These are phyloP conservation scores for Babyrousa celebensis DNA, from an alignment of 2,797 vertebrate species.

Conservation along the genomic window DNA sequence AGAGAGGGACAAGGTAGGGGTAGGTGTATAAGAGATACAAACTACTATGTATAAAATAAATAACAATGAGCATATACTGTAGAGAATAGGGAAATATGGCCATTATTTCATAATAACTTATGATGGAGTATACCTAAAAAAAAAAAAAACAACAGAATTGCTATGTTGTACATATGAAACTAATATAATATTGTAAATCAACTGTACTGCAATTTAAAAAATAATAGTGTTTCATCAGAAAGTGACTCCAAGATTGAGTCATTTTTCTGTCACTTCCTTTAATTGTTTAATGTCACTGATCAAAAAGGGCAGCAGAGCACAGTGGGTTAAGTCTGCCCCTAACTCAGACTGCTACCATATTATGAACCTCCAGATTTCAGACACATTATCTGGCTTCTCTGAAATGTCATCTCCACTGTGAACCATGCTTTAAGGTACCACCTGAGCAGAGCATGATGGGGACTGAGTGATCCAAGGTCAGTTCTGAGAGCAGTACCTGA, in stretches of 20 bases:
- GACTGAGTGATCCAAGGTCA: not conserved
- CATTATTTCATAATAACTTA: not conserved
- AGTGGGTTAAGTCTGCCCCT: not conserved
- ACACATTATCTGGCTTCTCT: not conserved
- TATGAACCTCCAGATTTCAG: rapidly evolving
- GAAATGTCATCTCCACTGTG: not conserved
- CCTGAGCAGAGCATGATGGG: rapidly evolving
- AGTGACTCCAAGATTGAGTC: not conserved
- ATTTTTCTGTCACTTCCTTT: not conserved
- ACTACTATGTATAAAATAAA: not conserved
- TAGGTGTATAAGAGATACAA: not conserved
- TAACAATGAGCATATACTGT: not conserved
- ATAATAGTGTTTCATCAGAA: not conserved
- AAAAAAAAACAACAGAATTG: too few relatives aligned
- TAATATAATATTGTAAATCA: not conserved
- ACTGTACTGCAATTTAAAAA: not conserved
- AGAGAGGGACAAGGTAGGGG: not conserved
- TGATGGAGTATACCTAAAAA: too few relatives aligned
- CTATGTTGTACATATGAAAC: too few relatives aligned
- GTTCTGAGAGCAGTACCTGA: not conserved
- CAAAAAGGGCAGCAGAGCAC: not conserved
- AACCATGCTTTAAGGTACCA: not conserved
- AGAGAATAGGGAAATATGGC: not conserved
- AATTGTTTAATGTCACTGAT: not conserved
- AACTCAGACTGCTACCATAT: not conserved